Base-by-base conservation (phyloP, 2,113 vertebrate species). In the Xenus cinereus region DNA sequence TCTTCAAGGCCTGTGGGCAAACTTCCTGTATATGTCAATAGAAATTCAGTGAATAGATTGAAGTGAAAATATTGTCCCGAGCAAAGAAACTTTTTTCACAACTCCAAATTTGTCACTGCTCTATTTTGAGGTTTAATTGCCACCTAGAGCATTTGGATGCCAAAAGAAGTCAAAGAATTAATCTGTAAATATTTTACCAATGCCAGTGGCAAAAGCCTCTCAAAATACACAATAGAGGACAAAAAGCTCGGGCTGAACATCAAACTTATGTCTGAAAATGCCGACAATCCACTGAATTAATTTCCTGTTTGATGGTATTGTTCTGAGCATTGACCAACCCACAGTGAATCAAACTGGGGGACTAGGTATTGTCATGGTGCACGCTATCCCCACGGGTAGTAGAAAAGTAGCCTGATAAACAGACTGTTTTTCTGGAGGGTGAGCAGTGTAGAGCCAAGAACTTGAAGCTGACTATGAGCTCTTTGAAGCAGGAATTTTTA, bases 61-160 rank as follows among this genome's bases (percentile, higher is more conserved):
- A 94, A 96, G 48, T 24, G 39, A 97, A 96, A 89, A 93, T 73
- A 83, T 43, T 79, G 62, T 97, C 77, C 81, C 0, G 0, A 92
- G 86, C 32, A 87, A 89, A 84, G 35, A 81, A 80, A 75, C 43
- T 73, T 93, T 91, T 89, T 91, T 87, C 87, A 74, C 74, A 90
- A 62, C 48, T 92, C 54, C 26, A 46, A 67, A 87, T 87, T 89
- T 96, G 45, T 89, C 84, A 53, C 41, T 72, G 88, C 37, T 93
- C 64, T 93, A 79, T 95, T 89, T 95, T 89, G 86, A 56, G 72
- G 66, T 87, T 95, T 95, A 96, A 95, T 92, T 97, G 84, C 89
- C 84, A 94, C 95, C 93, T 91, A 92, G 76, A 97, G 83, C 89
- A 90, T 91, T 93, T 95, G 82, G 68, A 93, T 93, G 91, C 90